Conservation (phyloP, 2,888 invertebrate genomes). For the Daptonema setosum region DNA sequence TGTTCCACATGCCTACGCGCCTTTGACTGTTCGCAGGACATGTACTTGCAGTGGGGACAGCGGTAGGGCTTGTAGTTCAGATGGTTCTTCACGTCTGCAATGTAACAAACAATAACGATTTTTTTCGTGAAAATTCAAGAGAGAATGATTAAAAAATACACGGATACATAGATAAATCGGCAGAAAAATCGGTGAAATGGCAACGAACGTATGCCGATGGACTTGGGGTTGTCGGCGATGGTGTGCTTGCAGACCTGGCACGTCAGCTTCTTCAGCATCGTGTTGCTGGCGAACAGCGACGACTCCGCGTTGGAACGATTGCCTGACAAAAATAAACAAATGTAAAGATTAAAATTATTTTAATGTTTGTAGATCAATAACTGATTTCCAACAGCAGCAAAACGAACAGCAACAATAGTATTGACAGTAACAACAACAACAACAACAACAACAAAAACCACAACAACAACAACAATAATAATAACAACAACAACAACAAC, state of each 20-base stretch:
- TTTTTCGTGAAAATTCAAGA: neutral
- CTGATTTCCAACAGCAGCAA: too few species aligned
- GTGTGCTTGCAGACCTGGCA: slow-evolving; percentile 6
- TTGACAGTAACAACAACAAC: too few species aligned
- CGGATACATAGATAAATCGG: too few species aligned
- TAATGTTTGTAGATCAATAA: neutral
- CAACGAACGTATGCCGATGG: slow-evolving; percentile 7
- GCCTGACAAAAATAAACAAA: neutral
- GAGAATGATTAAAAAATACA: neutral
- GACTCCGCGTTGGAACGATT: neutral
- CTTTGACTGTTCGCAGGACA: slow-evolving; percentile 9
- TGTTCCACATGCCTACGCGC: slow-evolving; percentile 8
- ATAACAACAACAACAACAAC: too few species aligned
- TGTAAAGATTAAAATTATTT: neutral
- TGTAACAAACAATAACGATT: neutral
- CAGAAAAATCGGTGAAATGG: too few species aligned
- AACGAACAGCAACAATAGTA: too few species aligned
- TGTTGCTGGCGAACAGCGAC: slow-evolving; percentile 1
- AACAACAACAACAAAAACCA: too few species aligned
- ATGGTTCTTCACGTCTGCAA: slow-evolving; percentile 8
- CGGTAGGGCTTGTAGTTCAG: slow-evolving; percentile 9
- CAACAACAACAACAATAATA: too few species aligned
- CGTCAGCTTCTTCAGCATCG: neutral
- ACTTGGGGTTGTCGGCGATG: slow-evolving; percentile 9
- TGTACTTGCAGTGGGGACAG: slow-evolving; percentile 8